Base-by-base conservation (phyloP, 64 coral and sea anemone genomes). In the Hydrozoanthus tunicans region DNA sequence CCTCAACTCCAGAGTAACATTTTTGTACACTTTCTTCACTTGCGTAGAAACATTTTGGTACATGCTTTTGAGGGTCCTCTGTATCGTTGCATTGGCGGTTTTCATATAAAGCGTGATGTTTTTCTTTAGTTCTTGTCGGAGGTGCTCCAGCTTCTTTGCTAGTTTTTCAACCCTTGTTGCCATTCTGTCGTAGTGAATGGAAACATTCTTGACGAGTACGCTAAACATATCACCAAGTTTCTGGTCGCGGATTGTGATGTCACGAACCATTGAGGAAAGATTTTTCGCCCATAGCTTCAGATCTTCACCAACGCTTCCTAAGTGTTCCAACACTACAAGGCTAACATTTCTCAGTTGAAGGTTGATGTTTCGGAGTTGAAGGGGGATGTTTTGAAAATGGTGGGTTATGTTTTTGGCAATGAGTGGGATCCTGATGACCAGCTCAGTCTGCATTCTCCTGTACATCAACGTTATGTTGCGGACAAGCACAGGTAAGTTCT, bases 241-340 rank as follows among this genome's bases (percentile, higher is more conserved):
- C 54, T 86, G 68, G 62, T 93, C 66, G 12, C 92, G 92, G 24
- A 96, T 62, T 68, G 53, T 94, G 62, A 96, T 91, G 17, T 62
- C 61, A 43, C 82, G 79, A 57, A 94, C 61, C 92, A 96, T 94
- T 55, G 69, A 25, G 6, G 92, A 73, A 9, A 96, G 82, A 68
- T 96, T 96, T 24, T 90, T 91, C 53, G 32, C 92, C 95, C 95
- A 96, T 10, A 70, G 13, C 58, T 64, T 77, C 15, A 96, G 53
- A 88, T 96, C 95, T 12, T 82, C 64, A 59, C 77, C 92, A 70
- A 96, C 94, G 70, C 90, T 75, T 53, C 57, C 57, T 23, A 88
- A 14, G 69, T 88, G 84, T n/a, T 60, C 91, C 55, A 82, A 70
- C 1, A 94, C 78, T 32, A 91, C 82, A 6, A 91, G 53, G 51